Conservation (phyloP, 2,888 invertebrate genomes). For the Leptinotarsa peninsularis region DNA sequence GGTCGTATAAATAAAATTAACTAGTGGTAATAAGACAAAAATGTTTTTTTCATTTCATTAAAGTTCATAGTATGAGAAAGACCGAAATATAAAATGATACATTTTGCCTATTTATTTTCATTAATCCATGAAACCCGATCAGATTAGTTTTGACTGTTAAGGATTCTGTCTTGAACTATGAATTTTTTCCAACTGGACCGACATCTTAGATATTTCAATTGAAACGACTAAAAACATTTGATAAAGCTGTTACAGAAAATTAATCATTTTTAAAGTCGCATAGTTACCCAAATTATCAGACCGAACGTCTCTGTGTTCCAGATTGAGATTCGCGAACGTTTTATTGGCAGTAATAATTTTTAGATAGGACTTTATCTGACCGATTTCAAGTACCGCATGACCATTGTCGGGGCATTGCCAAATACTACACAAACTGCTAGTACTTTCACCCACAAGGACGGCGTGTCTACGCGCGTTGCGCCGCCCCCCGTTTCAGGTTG, state of each 20-base stretch:
- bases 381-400: background rate
- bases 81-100: no score
- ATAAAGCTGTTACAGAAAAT: background rate
- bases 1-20: no score
- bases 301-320: background rate
- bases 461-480: background rate
- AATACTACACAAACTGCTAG: slow-evolving; percentile 7
- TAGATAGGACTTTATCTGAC: background rate
- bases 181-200: no score
- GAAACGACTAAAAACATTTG: no score
- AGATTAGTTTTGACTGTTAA: no score
- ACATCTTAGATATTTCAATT: no score
- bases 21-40: no score
- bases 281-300: slow-evolving; percentile 11
- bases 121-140: no score
- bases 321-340: background rate
- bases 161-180: no score
- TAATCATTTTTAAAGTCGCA: background rate
- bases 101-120: no score
- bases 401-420: background rate
- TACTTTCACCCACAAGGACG: slow-evolving; percentile 6
- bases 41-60: no score
- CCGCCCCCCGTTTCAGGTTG: slow-evolving; percentile 9
- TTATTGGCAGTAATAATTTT: background rate
- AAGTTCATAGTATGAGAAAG: no score